Evolutionary conservation across 1,140 invertebrate genomes (phyloP), one percentile per base, ranked within the genome.

Genomic region (Eriocheir sinensis): DNA sequence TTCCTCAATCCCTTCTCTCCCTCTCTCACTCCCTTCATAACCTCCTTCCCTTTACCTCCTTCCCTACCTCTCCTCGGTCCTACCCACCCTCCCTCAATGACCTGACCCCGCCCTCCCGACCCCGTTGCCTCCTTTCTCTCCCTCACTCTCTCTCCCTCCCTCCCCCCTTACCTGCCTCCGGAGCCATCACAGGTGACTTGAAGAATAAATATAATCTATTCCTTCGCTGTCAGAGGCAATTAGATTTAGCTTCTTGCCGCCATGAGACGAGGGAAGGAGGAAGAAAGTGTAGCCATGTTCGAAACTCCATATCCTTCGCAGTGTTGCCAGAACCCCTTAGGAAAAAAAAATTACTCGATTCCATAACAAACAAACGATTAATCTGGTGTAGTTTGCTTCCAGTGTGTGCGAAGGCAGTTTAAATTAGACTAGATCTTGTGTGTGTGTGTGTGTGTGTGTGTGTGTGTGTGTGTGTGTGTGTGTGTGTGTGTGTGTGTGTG

Each of bases 361-460:
- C 27, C 2, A 72, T n/a, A 72, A n/a, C n/a, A n/a, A n/a, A n/a
- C n/a, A n/a, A n/a, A n/a, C n/a, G n/a, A n/a, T n/a, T n/a, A n/a
- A n/a, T n/a, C n/a, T 72, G 21, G n/a, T 72, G 60, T 21, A 72
- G 27, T n/a, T 72, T 72, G 21, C 60, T 48, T 48, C 15, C 15
- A 48, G 44, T 44, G 48, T 44, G 44, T 1, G 32, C 27, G 48
- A 32, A n/a, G 21, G 48, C 27, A 89, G 9, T 21, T 44, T 44
- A n/a, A n/a, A n/a, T n/a, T n/a, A n/a, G n/a, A n/a, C n/a, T n/a
- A n/a, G n/a, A n/a, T n/a, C n/a, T 38, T n/a, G 34, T 91, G 60
- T 90, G 34, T 90, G 60, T 90, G 34, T 91, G 60, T 91, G 36
- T 91, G 60, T 91, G 36, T 91, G 60, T 90, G 34, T 90, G 60